Evolutionary conservation across 2,113 vertebrate genomes (phyloP).

Genomic region (Microcebus lehilahytsara): DNA sequence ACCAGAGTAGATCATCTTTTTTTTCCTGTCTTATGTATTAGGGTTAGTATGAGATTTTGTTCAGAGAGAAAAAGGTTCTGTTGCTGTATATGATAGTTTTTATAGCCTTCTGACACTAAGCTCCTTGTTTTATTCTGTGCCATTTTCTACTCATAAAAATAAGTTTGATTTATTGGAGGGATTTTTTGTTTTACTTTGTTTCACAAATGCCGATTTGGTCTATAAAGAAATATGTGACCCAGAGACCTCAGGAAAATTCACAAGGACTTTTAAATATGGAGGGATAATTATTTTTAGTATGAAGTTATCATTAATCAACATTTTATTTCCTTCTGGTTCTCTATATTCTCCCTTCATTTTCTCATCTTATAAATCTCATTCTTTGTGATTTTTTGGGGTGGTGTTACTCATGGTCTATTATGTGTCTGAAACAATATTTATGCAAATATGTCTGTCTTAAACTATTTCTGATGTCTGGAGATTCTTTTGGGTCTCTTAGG

Average conservation of each 20-base stretch:
- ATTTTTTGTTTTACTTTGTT: conserved; percentile 39
- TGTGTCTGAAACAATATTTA: conserved; percentile 17
- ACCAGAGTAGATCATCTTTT: background rate
- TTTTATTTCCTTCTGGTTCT: background rate
- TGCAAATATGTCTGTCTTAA: background rate
- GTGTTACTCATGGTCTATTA: background rate
- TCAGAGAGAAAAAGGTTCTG: background rate
- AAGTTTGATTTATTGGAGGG: background rate
- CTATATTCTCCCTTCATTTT: background rate
- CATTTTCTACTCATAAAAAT: background rate
- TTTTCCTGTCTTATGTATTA: background rate
- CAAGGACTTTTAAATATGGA: background rate
- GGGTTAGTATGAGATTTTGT: background rate
- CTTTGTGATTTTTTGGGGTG: background rate
- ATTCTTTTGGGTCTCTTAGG: background rate
- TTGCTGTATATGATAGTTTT: background rate
- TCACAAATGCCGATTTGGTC: background rate
- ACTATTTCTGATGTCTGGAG: background rate
- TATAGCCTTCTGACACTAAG: background rate
- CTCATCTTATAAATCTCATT: background rate
- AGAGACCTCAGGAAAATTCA: background rate
- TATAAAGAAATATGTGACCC: conserved; percentile 17
- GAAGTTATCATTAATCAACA: background rate
- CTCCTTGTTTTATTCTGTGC: background rate
- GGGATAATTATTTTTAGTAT: background rate